Base-by-base conservation (phyloP, 2,888 invertebrate genomes). In the Hydroisotoma schaefferi region DNA sequence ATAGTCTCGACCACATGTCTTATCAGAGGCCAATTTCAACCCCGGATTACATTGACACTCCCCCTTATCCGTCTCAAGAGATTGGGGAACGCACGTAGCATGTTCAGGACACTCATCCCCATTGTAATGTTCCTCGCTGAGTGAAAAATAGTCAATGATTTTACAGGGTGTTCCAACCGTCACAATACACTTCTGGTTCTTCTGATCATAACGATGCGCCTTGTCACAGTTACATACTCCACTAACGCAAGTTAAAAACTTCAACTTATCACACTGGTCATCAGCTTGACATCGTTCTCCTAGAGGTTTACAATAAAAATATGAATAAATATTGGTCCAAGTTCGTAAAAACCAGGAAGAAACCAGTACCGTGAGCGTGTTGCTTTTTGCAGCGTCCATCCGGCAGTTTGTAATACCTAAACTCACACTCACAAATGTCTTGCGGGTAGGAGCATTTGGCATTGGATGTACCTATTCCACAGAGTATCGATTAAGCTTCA, bases 401-500 rank as follows among this genome's bases (percentile, higher is more conserved):
- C 6, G 47, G 26, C 1, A 59, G 48, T 40, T 62, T 60, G 38
- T 60, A 68, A 40, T 61, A 65, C 27, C 68, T 55, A 46, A 63
- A 63, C 27, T 68, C 68, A 38, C 68, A 68, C 15, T 60, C 53
- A 28, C 68, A 68, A 15, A 38, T 55, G 38, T 68, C 65, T 22
- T 63, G 62, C 0, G 68, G 68, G 40, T 59, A 68, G 20, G 54
- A 23, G 44, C 68, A 68, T 47, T 68, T 68, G 6, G 68, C 68
- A 28, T 68, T 52, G 3, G 52, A 28, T 10, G n/a, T n/a, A n/a
- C n/a, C n/a, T n/a, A n/a, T n/a, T n/a, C 57, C 59, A 40, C 67
- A 67, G 5, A 4, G n/a, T n/a, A n/a, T n/a, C n/a, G n/a, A n/a
- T n/a, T n/a, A n/a, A n/a, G n/a, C n/a, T n/a, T n/a, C n/a, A n/a